Evolutionary conservation across 2,888 invertebrate species (phyloP).

Genomic region (Andricus quercusramuli): DNA sequence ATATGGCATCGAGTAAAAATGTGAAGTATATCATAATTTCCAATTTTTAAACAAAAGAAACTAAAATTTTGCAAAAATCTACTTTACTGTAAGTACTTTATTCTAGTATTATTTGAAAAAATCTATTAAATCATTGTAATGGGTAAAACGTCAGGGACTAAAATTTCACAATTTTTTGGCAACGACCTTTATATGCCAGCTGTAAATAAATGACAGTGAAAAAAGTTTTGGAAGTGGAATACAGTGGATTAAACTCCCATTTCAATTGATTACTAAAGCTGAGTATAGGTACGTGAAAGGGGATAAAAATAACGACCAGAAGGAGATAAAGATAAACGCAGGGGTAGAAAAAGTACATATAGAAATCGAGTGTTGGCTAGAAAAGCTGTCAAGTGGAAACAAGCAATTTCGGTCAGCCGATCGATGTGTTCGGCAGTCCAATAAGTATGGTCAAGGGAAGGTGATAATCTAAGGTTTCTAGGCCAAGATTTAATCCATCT

Average conservation of each 20-base stretch:
- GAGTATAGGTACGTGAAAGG: background rate
- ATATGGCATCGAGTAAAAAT: no score
- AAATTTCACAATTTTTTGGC: no score
- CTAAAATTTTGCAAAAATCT: no score
- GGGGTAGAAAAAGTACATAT: background rate
- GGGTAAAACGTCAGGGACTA: no score
- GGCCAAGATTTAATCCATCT: slow-evolving; percentile 21
- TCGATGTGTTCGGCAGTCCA: slow-evolving; percentile 25
- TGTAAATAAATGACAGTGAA: no score
- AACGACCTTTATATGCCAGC: no score
- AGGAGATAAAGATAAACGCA: slow-evolving; percentile 6
- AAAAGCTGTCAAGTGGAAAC: slow-evolving; percentile 21
- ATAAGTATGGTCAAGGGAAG: slow-evolving; percentile 24
- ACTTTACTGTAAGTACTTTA: no score
- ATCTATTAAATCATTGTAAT: no score
- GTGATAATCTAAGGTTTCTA: slow-evolving; percentile 33
- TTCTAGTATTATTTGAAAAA: no score
- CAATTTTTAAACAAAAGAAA: no score
- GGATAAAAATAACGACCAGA: background rate
- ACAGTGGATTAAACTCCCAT: background rate
- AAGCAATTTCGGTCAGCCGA: slow-evolving; percentile 33
- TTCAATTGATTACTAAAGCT: background rate
- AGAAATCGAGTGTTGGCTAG: slow-evolving; percentile 3
- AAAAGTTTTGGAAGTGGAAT: background rate
- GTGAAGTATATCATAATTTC: no score